Evolutionary conservation across 2,888 invertebrate genomes (phyloP), one percentile per base, ranked within the genome.

Genomic region (Eilema caniola): DNA sequence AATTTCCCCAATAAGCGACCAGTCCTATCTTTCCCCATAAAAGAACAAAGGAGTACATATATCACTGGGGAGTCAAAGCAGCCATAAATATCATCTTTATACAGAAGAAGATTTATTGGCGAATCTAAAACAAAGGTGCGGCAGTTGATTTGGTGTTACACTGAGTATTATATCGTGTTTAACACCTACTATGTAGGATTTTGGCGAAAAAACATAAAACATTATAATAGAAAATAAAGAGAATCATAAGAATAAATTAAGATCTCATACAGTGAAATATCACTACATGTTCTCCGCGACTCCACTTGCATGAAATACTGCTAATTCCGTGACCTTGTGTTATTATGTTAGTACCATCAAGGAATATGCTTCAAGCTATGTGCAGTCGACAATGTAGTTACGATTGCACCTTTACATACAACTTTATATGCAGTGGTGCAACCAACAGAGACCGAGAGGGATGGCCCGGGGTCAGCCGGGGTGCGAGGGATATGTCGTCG

Each of bases 41-140:
- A 63, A 59, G 63, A 59, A 47, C 37, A 66, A 16, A 10, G 23
- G 61, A 53, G 33, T 67, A 12, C 62, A 33, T 67, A 67, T 56
- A 67, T 67, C 67, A 67, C 56, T n/a, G n/a, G 20, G 53, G 10
- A 53, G 53, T 53, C 53, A 53, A 53, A 53, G n/a, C 53, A 53
- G 53, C 53, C n/a, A 53, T 53, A 53, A 53, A 53, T 53, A 20
- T n/a, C 2, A n/a, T 10, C 10, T 53, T 53, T 53, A 47, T 64
- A 61, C n/a, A 62, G 33, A 33, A 25, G 20, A 67, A 28, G 8
- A 74, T 69, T 62, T 68, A 67, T 28, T 56, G 33, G 23, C 20
- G 5, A 61, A 71, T 69, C 16, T 62, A 69, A 79, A 76, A 71
- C 78, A 73, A 76, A 67, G 23, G n/a, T 16, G 8, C 0, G 16